Evolutionary conservation across 92 coral and sea anemone species (phyloP).

Genomic region (Montipora capitata): DNA sequence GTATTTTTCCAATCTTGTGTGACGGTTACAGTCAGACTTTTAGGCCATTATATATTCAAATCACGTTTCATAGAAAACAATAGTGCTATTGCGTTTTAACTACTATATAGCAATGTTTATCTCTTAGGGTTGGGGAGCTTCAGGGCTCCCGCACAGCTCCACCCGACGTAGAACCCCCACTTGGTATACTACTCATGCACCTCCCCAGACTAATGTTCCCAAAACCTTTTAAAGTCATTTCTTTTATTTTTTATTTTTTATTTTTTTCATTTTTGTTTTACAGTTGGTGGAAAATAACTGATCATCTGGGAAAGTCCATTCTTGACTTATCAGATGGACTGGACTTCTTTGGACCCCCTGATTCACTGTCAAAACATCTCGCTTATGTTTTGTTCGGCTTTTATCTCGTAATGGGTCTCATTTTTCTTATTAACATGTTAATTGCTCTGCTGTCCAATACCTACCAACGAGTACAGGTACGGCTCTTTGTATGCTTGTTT

Average conservation of each 20-base stretch:
- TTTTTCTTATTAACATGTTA: slow-evolving; percentile 17
- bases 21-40: too few species aligned
- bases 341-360: background rate
- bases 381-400: background rate
- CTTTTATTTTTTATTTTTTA: background rate
- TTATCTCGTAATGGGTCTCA: slow-evolving; percentile 6
- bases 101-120: too few species aligned
- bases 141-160: too few species aligned
- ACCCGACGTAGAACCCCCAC: too few species aligned
- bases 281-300: slow-evolving; percentile 14
- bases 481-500: too few species aligned
- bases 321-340: slow-evolving; percentile 17
- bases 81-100: too few species aligned
- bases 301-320: slow-evolving; percentile 5
- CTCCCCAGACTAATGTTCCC: background rate
- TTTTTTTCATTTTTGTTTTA: background rate
- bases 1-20: too few species aligned
- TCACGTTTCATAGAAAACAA: too few species aligned
- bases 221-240: background rate
- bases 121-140: too few species aligned
- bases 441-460: slow-evolving; percentile 13
- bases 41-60: too few species aligned
- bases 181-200: too few species aligned
- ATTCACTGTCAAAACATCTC: background rate
- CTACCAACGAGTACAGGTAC: slow-evolving; percentile 16